These are phyloP conservation scores for Euschistus heros DNA, from an alignment of 1,140 invertebrate species.

Conservation along the genomic window DNA sequence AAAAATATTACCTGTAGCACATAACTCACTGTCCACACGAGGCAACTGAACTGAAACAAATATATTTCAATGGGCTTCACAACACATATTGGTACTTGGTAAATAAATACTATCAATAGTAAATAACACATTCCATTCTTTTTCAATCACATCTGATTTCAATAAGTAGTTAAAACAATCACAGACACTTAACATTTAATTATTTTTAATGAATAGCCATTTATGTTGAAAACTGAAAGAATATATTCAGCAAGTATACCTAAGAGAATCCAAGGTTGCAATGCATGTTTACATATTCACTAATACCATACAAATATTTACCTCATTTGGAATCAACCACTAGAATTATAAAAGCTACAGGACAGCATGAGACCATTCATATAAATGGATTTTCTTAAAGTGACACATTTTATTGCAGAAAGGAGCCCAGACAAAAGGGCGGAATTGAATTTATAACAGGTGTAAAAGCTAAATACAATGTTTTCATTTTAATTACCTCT, in stretches of 20 bases:
- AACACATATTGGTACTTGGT: no score
- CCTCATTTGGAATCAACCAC: no score
- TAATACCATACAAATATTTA: no score
- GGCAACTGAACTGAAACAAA: constrained; percentile 18
- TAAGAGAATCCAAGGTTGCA: constrained; percentile 14
- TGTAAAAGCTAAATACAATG: constrained; percentile 14
- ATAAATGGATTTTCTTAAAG: constrained; percentile 14
- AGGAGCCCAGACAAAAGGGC: neutral
- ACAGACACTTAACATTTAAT: no score
- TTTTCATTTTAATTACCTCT: constrained; percentile 59
- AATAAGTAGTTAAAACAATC: no score
- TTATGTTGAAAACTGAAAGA: neutral
- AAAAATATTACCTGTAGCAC: constrained; percentile 29
- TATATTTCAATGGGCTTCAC: no score
- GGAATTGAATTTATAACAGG: constrained; percentile 21
- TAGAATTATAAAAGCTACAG: no score
- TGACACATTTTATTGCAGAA: neutral
- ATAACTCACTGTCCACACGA: constrained; percentile 31
- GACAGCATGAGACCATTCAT: neutral
- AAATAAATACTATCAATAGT: no score
- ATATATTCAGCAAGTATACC: neutral
- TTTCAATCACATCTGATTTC: no score
- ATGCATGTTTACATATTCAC: constrained; percentile 23
- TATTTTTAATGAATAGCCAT: no score
- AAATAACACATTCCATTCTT: no score